Conservation (phyloP, 2,797 vertebrate species). For the Naso thynnoides region DNA sequence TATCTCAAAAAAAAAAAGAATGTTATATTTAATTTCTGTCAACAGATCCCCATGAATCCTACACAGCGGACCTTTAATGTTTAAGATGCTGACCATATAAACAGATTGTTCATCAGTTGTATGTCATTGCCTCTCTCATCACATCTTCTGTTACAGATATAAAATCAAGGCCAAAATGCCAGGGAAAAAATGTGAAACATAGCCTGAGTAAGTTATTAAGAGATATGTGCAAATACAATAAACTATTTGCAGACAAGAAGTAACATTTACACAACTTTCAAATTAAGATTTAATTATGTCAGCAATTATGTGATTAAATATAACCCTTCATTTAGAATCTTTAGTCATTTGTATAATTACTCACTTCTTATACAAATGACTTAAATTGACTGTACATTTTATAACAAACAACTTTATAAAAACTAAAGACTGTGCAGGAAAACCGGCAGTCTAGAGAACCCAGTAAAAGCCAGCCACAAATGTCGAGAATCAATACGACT, state of each 20-base stretch:
- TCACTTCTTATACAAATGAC: not conserved
- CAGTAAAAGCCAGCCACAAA: slow-evolving; percentile 1
- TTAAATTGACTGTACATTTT: not conserved
- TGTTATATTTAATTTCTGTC: no score
- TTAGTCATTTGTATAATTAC: not conserved
- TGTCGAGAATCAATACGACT: not conserved
- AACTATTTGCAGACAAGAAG: not conserved
- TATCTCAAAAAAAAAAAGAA: no score
- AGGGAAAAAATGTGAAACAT: not conserved
- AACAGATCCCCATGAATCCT: no score
- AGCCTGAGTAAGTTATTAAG: not conserved
- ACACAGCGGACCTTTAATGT: not conserved
- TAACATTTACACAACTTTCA: not conserved
- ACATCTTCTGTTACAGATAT: not conserved
- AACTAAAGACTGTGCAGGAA: not conserved
- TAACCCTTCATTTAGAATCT: not conserved
- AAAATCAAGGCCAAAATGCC: slow-evolving; percentile 4
- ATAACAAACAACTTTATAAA: not conserved
- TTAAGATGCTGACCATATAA: slow-evolving; percentile 17
- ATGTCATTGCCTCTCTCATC: not conserved
- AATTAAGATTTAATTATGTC: not conserved
- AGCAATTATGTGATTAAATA: not conserved
- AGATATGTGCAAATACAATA: not conserved
- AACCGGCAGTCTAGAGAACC: not conserved
- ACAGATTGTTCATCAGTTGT: not conserved